Evolutionary conservation across 2,113 vertebrate genomes (phyloP).

Genomic region (Actenoides lindsayi): DNA sequence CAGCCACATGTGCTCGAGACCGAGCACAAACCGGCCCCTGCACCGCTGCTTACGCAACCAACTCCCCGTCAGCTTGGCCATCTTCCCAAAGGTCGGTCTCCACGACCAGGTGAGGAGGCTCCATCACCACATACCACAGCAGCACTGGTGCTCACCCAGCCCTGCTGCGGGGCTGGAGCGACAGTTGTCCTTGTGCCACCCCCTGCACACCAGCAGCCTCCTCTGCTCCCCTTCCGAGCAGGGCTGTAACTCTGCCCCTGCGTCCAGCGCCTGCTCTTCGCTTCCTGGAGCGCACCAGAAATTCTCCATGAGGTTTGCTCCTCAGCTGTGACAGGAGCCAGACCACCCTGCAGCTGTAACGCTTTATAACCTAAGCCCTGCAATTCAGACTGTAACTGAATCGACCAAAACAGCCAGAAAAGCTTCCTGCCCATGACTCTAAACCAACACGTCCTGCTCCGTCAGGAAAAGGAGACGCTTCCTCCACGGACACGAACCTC

Average conservation of each 20-base stretch:
- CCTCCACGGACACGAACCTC: fast-evolving
- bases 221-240: not conserved
- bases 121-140: fast-evolving
- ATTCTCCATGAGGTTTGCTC: fast-evolving
- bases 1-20: fast-evolving
- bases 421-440: not conserved
- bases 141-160: too few relatives aligned
- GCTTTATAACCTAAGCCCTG: fast-evolving
- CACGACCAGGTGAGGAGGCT: fast-evolving
- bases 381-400: not conserved
- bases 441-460: fast-evolving
- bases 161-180: not conserved
- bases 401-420: not conserved
- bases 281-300: not conserved
- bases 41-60: fast-evolving
- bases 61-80: fast-evolving
- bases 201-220: not conserved
- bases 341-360: not conserved
- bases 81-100: fast-evolving
- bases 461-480: fast-evolving
- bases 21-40: not conserved
- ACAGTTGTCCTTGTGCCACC: not conserved
- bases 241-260: not conserved
- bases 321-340: fast-evolving
- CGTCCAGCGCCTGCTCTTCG: not conserved